These are phyloP conservation scores for Gymnobelideus leadbeateri DNA, from an alignment of 2,113 vertebrate genomes.

Conservation along the genomic window DNA sequence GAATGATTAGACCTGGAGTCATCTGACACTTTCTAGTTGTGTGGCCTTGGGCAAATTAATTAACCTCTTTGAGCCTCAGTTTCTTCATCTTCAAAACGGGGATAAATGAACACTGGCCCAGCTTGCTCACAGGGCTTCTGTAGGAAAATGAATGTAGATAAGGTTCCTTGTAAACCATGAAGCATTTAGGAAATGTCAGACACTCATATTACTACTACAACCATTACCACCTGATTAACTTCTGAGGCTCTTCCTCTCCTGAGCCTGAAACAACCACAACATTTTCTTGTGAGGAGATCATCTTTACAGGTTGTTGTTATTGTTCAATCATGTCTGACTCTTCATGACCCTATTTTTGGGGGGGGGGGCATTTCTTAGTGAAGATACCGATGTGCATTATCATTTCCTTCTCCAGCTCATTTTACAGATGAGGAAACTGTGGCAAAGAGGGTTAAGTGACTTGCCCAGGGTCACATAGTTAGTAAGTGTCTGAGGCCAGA, in stretches of 20 bases:
- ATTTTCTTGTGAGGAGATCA: neutral
- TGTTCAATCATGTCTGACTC: neutral
- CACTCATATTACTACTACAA: accelerated
- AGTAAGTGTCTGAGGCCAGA: neutral
- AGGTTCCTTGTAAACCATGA: neutral
- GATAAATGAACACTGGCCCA: neutral
- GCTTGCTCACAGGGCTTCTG: neutral
- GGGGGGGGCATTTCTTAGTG: neutral
- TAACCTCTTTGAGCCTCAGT: neutral
- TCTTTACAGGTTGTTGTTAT: neutral
- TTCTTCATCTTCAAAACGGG: neutral
- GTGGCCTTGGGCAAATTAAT: neutral
- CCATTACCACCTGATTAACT: too few species aligned
- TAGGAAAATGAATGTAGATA: neutral
- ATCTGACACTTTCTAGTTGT: neutral
- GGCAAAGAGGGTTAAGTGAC: neutral
- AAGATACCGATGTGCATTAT: neutral
- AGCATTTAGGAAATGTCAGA: neutral
- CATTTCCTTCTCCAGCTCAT: neutral
- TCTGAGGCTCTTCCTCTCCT: neutral
- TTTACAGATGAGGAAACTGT: neutral
- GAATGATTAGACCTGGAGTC: neutral
- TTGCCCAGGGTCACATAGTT: neutral
- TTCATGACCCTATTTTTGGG: neutral
- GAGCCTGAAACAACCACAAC: neutral